phyloP scores from a whole-genome alignment of 2,113 vertebrate genomes.

The Ctenomys sociabilis region DNA sequence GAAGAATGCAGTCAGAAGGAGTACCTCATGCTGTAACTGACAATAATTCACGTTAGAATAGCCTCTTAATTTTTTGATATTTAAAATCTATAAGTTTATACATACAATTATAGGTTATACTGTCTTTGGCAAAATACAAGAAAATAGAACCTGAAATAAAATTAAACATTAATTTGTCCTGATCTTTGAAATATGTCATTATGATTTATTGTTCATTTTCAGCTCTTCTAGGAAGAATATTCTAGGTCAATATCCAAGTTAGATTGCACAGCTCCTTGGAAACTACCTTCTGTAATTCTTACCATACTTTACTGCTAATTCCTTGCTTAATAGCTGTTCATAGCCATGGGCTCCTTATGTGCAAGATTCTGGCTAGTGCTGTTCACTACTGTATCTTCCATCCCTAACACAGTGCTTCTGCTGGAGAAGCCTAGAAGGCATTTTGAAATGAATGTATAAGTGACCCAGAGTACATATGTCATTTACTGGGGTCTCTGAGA shows the following conservation, averaged over 20 bases:
- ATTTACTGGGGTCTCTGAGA: background rate
- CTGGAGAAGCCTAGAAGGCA: background rate
- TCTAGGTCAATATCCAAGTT: background rate
- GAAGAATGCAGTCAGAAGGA: conserved; percentile 31
- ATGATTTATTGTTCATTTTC: background rate
- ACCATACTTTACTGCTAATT: background rate
- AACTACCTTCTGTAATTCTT: background rate
- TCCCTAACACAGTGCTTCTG: background rate
- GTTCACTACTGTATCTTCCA: background rate
- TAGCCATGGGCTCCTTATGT: background rate
- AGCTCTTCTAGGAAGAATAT: background rate
- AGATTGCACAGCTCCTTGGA: background rate
- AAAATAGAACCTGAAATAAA: background rate
- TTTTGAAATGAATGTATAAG: background rate
- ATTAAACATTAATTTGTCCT: background rate
- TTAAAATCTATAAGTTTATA: background rate
- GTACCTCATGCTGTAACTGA: conserved; percentile 31
- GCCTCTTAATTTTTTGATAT: background rate
- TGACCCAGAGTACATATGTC: background rate
- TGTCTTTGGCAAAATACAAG: background rate
- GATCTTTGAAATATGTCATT: background rate
- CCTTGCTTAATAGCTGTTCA: background rate
- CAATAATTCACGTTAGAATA: background rate
- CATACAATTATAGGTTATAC: background rate
- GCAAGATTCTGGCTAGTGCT: background rate